Evolutionary conservation across 2,888 invertebrate species (phyloP), one percentile per base, ranked within the genome.

Genomic region (Vesta saturnalis): DNA sequence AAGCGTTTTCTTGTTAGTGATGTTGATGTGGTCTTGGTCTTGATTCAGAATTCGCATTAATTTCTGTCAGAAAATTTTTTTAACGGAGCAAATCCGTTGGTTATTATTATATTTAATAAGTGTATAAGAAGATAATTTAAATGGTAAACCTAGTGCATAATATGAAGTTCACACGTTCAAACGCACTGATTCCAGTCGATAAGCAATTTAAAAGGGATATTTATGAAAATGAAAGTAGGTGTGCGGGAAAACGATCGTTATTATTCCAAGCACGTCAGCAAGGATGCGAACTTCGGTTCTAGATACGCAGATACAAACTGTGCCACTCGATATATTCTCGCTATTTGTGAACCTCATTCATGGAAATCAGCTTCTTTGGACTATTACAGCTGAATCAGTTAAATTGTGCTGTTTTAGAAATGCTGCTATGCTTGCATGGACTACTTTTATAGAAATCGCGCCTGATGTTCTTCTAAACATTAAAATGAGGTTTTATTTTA

Each of bases 221-320:
- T 80, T 80, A 80, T 80, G 79, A 80, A 80, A 80, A 80, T 79
- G 79, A 79, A 80, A 80, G 78, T 79, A 77, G 77, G 78, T 79
- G 78, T 77, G 74, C 73, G 74, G 72, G 72, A 77, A 76, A 76
- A 77, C 74, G 70, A 73, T 72, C 75, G 72, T 75, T 73, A 76
- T 77, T 77, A 80, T 80, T 78, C 80, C 70, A 65, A 64, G 75
- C 80, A 80, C 79, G 80, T 80, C 77, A 78, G 78, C 78, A 77
- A 67, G 74, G 75, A 77, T 74, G 72, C 76, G 74, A 74, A 64
- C 71, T 68, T 64, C 60, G 71, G 73, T 73, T 49, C 73, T 70
- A 73, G 73, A 74, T 76, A 72, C 74, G 60, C 67, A 74, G 75
- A 77, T 76, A 77, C 76, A 77, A 78, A 78, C 77, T 75, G 77